phyloP scores from a whole-genome alignment of 2,113 vertebrate genomes.

The Corydoras sp. region DNA sequence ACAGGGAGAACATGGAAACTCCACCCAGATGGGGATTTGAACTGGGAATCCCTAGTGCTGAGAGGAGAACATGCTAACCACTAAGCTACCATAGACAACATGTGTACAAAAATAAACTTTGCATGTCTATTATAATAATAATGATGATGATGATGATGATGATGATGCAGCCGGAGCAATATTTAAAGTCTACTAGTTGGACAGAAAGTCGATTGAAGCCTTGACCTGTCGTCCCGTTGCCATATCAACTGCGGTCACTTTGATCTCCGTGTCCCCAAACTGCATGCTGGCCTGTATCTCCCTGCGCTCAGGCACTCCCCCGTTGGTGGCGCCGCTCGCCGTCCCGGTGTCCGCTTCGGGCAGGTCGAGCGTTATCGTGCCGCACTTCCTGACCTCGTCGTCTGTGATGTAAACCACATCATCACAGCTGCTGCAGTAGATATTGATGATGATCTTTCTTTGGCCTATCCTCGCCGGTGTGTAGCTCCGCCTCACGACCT shows the following conservation, averaged over 20 bases:
- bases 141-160: too few species aligned
- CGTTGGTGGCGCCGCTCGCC: constrained; percentile 20
- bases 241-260: constrained; percentile 83
- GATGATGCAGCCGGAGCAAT: too few species aligned
- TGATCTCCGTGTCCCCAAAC: constrained; percentile 95
- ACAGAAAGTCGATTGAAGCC: constrained; percentile 90
- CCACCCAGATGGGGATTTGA: too few species aligned
- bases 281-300: constrained; percentile 93
- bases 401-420: constrained; percentile 89
- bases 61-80: too few species aligned
- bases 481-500: constrained; percentile 88
- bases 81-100: background rate
- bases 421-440: constrained; percentile 81
- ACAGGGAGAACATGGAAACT: too few species aligned
- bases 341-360: constrained; percentile 43
- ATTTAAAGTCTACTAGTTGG: constrained; percentile 75
- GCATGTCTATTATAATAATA: background rate
- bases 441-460: constrained; percentile 89
- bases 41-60: too few species aligned
- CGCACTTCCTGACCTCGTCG: constrained; percentile 83
- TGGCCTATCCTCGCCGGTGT: constrained; percentile 83
- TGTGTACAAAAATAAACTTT: constrained; percentile 30
- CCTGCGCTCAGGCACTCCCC: constrained; percentile 55
- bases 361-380: constrained; percentile 84
- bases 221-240: constrained; percentile 73